phyloP scores from a whole-genome alignment of 2,888 invertebrate genomes.

The Anthophora plumipes region DNA sequence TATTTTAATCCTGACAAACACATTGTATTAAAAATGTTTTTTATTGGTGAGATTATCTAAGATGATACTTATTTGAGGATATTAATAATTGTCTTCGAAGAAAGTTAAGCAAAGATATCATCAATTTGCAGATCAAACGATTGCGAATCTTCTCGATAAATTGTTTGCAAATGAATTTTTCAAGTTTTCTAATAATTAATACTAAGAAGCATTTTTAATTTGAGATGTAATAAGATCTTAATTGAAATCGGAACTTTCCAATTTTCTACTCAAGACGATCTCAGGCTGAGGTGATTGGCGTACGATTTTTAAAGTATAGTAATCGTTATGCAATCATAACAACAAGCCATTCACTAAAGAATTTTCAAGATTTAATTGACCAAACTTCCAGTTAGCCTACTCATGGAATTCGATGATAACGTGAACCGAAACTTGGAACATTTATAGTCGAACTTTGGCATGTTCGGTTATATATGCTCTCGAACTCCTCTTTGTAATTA shows the following conservation, averaged over 20 bases:
- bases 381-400: neutral
- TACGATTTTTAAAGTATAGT: neutral
- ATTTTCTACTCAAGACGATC: neutral
- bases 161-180: neutral
- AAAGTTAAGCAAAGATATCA: too few species aligned
- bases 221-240: neutral
- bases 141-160: too few species aligned
- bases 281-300: neutral
- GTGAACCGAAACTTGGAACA: neutral
- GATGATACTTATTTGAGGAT: too few species aligned
- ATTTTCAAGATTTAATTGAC: slow-evolving; percentile 8
- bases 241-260: neutral
- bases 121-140: too few species aligned
- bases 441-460: neutral
- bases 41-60: too few species aligned
- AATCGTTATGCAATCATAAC: neutral
- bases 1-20: too few species aligned
- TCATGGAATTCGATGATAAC: neutral
- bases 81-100: too few species aligned
- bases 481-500: slow-evolving; percentile 1
- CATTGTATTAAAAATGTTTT: too few species aligned
- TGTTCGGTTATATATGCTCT: neutral
- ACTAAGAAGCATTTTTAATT: neutral
- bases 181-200: neutral
- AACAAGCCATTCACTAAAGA: neutral